Evolutionary conservation across 2,888 invertebrate species (phyloP).

Genomic region (Odontomyia ornata): DNA sequence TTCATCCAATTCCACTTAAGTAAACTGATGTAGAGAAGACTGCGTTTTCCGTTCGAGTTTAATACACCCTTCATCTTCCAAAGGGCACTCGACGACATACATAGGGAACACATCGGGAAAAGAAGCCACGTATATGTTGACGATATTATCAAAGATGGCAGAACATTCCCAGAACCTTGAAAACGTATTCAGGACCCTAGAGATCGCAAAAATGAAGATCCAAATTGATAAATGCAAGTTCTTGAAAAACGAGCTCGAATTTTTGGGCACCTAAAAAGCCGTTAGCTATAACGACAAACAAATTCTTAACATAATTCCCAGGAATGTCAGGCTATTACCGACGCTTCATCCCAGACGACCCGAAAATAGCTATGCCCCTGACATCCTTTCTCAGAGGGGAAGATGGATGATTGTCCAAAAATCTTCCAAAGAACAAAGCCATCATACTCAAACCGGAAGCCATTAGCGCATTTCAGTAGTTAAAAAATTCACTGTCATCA

Average conservation of each 20-base stretch:
- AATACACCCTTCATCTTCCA: neutral
- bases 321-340: neutral
- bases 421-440: no score
- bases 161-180: neutral
- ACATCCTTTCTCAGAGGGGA: no score
- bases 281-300: no score
- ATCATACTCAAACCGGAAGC: no score
- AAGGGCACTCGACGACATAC: no score
- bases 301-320: neutral
- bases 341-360: neutral
- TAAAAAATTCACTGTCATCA: neutral
- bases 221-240: conserved; percentile 6
- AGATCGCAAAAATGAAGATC: neutral
- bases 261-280: no score
- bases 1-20: conserved; percentile 58
- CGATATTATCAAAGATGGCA: no score
- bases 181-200: neutral
- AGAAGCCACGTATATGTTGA: neutral
- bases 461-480: no score
- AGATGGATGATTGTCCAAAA: no score
- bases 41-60: neutral
- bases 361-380: no score
- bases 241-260: neutral
- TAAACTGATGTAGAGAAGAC: neutral
- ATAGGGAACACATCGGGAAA: neutral